These are phyloP conservation scores for Melanogrammus aeglefinus DNA, from an alignment of 2,797 vertebrate species.

Conservation along the genomic window DNA sequence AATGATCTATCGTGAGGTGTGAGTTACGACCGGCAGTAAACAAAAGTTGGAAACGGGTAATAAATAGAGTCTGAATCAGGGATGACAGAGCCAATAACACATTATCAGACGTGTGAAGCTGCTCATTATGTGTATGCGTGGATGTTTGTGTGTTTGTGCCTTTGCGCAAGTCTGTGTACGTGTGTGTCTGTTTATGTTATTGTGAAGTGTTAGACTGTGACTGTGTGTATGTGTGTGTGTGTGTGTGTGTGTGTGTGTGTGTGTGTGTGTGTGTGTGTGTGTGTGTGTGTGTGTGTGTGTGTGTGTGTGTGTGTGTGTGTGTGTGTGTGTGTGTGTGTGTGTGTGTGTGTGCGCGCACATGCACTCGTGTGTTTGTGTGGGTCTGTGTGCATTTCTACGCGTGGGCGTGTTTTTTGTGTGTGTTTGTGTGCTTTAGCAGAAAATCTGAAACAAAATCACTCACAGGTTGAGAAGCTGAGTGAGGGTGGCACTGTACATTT, in stretches of 20 bases:
- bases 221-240: constrained; percentile 16
- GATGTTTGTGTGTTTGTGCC: not conserved
- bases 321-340: not conserved
- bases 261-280: constrained; percentile 20
- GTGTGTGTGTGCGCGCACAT: constrained; percentile 12
- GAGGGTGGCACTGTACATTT: constrained; percentile 23
- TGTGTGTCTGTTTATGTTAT: constrained; percentile 1
- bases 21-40: constrained; percentile 69
- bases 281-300: not conserved
- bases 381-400: not conserved
- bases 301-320: constrained; percentile 8
- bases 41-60: constrained; percentile 63
- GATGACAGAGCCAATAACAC: constrained; percentile 56
- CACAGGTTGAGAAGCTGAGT: constrained; percentile 17
- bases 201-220: not conserved
- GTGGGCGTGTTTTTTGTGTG: constrained; percentile 3
- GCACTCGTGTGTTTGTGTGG: not conserved
- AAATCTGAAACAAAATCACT: constrained; percentile 29
- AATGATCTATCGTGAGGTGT: constrained; percentile 61
- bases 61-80: constrained; percentile 63
- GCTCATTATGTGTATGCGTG: constrained; percentile 26
- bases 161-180: not conserved
- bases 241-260: constrained; percentile 20
- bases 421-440: not conserved
- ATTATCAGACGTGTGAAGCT: constrained; percentile 48